Evolutionary conservation across 2,797 vertebrate genomes (phyloP).

Genomic region (Rachycentron canadum): DNA sequence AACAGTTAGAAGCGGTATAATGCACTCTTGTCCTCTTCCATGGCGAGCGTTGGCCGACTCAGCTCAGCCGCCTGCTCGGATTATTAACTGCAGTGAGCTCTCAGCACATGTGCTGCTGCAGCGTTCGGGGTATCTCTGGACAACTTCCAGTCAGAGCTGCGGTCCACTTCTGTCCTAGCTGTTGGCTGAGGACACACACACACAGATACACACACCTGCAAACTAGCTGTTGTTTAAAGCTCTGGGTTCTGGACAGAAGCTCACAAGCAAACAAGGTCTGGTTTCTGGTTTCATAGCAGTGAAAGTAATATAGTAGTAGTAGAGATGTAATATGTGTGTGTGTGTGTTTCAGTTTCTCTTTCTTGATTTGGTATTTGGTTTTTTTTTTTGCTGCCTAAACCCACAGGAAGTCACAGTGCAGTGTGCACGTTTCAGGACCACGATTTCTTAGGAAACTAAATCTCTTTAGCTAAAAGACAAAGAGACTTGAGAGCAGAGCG

Average conservation of each 20-base stretch:
- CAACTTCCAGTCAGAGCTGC: conserved; percentile 29
- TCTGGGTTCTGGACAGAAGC: background rate
- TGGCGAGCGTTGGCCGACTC: background rate
- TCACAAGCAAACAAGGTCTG: background rate
- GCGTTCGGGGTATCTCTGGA: conserved; percentile 32
- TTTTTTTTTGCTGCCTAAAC: no score
- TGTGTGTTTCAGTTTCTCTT: no score
- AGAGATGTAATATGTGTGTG: no score
- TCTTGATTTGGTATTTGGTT: no score
- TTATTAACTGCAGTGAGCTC: conserved; percentile 24
- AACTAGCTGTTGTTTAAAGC: background rate
- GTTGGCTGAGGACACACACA: conserved; percentile 1
- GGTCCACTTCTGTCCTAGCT: conserved; percentile 28
- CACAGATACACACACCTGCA: conserved; percentile 17
- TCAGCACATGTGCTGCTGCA: conserved; percentile 34
- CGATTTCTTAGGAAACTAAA: no score
- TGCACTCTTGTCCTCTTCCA: background rate
- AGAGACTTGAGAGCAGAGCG: no score
- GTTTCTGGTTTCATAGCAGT: no score
- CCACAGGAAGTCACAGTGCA: no score
- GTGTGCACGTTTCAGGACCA: no score
- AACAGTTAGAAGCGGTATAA: background rate
- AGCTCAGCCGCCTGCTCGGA: conserved; percentile 25
- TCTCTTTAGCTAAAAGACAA: no score
- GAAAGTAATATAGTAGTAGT: background rate